These are phyloP conservation scores for Sturmia bella DNA, from an alignment of 2,888 invertebrate species.

Conservation along the genomic window DNA sequence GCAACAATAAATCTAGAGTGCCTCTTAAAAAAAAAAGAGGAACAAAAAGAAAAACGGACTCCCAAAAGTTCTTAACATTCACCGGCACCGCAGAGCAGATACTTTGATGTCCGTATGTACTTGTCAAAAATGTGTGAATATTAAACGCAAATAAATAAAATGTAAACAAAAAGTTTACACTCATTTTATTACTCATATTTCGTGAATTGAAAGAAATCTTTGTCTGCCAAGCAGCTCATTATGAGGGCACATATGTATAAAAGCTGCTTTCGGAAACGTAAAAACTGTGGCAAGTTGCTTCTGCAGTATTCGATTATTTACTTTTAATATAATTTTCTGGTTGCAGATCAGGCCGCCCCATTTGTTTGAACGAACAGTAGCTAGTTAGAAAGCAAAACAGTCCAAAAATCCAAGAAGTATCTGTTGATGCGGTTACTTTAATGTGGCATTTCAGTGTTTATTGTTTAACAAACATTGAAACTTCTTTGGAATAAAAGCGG, in stretches of 20 bases:
- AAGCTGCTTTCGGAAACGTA: slow-evolving; percentile 22
- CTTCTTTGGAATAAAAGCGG: slow-evolving; percentile 65
- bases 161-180: background rate
- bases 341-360: slow-evolving; percentile 31
- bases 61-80: slow-evolving; percentile 24
- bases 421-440: slow-evolving; percentile 63
- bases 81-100: background rate
- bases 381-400: slow-evolving; percentile 29
- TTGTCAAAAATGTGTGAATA: slow-evolving; percentile 71
- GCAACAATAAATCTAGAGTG: slow-evolving; percentile 34
- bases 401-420: slow-evolving; percentile 17
- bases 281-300: slow-evolving; percentile 47
- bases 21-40: no score
- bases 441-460: slow-evolving; percentile 65
- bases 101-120: slow-evolving; percentile 4
- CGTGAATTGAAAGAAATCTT: background rate
- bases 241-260: background rate
- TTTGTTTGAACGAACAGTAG: slow-evolving; percentile 57
- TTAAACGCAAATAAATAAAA: slow-evolving; percentile 63
- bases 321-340: slow-evolving; percentile 46
- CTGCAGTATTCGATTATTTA: slow-evolving; percentile 44
- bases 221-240: background rate
- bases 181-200: background rate
- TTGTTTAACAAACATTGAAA: slow-evolving; percentile 60
- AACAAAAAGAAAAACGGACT: slow-evolving; percentile 6